phyloP scores from a whole-genome alignment of 1,140 invertebrate species.

The Goniozus legneri region DNA sequence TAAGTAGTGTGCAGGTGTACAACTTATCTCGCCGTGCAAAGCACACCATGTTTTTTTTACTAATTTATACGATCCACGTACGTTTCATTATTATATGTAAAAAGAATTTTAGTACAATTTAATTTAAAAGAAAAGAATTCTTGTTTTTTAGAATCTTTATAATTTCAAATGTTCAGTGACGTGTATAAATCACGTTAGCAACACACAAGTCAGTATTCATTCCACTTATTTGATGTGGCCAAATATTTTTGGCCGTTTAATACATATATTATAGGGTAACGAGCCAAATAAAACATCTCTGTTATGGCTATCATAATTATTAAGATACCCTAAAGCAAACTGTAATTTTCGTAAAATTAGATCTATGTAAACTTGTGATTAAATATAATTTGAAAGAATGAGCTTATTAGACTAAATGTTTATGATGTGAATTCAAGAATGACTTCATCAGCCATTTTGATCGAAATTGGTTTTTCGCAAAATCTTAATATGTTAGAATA shows the following conservation, averaged over 20 bases:
- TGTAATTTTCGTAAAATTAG: too few species aligned
- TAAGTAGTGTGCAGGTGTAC: background rate
- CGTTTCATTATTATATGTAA: background rate
- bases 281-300: too few species aligned
- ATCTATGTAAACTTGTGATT: too few species aligned
- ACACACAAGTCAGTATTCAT: constrained; percentile 34
- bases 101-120: background rate
- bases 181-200: constrained; percentile 12
- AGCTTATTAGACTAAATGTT: too few species aligned
- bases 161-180: constrained; percentile 3
- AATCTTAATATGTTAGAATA: too few species aligned
- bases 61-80: background rate
- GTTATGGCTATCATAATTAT: too few species aligned
- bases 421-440: too few species aligned
- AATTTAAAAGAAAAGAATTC: constrained; percentile 2
- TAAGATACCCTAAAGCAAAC: too few species aligned
- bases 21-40: background rate
- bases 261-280: too few species aligned
- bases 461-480: too few species aligned
- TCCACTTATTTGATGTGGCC: constrained; percentile 25
- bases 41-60: background rate
- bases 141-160: constrained; percentile 4
- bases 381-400: too few species aligned
- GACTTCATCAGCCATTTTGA: too few species aligned
- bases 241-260: constrained; percentile 2